phyloP scores from a whole-genome alignment of 2,888 invertebrate species.

The Cantharis lateralis region DNA sequence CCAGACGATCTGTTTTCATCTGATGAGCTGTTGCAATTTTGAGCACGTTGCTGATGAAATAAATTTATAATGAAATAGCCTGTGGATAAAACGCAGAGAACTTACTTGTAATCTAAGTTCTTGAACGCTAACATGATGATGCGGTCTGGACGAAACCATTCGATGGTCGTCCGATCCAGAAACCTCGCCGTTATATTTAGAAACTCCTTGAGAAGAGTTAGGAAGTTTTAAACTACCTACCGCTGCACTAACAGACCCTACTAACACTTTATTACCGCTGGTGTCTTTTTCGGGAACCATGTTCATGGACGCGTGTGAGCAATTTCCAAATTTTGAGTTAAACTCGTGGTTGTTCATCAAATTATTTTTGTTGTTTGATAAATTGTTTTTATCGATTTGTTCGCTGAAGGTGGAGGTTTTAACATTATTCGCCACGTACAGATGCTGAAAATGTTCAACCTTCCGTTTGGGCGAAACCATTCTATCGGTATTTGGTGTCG shows the following conservation, averaged over 20 bases:
- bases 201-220: conserved; percentile 37
- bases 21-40: conserved; percentile 71
- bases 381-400: conserved; percentile 47
- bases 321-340: conserved; percentile 41
- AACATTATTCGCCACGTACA: conserved; percentile 54
- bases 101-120: conserved; percentile 65
- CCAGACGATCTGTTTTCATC: conserved; percentile 92
- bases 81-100: background rate
- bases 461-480: conserved; percentile 55
- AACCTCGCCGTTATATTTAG: conserved; percentile 39
- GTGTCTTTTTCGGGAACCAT: conserved; percentile 63
- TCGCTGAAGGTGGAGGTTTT: conserved; percentile 54
- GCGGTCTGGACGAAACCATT: conserved; percentile 56
- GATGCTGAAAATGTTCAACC: conserved; percentile 51
- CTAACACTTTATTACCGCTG: conserved; percentile 56
- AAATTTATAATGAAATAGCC: background rate
- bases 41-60: conserved; percentile 42
- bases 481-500: conserved; percentile 40
- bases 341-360: conserved; percentile 45
- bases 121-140: conserved; percentile 67
- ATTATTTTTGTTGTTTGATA: conserved; percentile 42
- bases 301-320: conserved; percentile 46
- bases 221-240: conserved; percentile 47
- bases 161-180: conserved; percentile 43
- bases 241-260: conserved; percentile 48